These are phyloP conservation scores for Solea solea DNA, from an alignment of 2,113 vertebrate species.

Conservation along the genomic window DNA sequence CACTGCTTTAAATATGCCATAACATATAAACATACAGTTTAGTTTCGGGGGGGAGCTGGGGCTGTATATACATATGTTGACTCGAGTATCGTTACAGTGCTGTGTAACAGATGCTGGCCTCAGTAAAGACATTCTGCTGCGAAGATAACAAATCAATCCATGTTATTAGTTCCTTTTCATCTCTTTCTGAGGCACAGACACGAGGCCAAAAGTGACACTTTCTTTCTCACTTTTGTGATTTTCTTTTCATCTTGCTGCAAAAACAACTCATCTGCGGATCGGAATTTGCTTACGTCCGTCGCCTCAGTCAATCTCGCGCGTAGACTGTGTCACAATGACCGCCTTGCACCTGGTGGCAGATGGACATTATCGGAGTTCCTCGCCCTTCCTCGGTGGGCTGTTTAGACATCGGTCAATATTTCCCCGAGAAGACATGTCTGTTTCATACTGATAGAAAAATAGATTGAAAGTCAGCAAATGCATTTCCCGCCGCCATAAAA, in stretches of 20 bases:
- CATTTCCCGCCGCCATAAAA: neutral
- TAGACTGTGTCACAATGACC: constrained; percentile 54
- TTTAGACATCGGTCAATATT: constrained; percentile 57
- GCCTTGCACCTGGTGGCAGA: constrained; percentile 53
- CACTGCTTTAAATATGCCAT: constrained; percentile 1
- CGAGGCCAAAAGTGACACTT: constrained; percentile 42
- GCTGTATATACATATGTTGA: neutral
- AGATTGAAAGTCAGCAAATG: constrained; percentile 70
- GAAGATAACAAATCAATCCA: constrained; percentile 55
- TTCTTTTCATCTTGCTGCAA: constrained; percentile 71
- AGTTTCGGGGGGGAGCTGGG: neutral
- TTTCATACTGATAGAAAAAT: constrained; percentile 73
- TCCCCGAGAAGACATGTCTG: constrained; percentile 44
- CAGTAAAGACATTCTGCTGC: constrained; percentile 28
- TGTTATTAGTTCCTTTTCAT: constrained; percentile 54
- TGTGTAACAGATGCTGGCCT: constrained; percentile 24
- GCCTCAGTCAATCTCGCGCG: constrained; percentile 70
- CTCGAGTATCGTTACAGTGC: neutral
- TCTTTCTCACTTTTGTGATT: constrained; percentile 64
- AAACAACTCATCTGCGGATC: constrained; percentile 62
- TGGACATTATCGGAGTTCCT: constrained; percentile 68
- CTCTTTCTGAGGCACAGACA: constrained; percentile 38
- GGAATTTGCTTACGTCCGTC: constrained; percentile 69
- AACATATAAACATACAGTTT: constrained; percentile 1
- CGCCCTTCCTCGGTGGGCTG: constrained; percentile 25